Evolutionary conservation across 2,113 vertebrate genomes (phyloP).

Genomic region (Sinocyclocheilus anshuiensis): DNA sequence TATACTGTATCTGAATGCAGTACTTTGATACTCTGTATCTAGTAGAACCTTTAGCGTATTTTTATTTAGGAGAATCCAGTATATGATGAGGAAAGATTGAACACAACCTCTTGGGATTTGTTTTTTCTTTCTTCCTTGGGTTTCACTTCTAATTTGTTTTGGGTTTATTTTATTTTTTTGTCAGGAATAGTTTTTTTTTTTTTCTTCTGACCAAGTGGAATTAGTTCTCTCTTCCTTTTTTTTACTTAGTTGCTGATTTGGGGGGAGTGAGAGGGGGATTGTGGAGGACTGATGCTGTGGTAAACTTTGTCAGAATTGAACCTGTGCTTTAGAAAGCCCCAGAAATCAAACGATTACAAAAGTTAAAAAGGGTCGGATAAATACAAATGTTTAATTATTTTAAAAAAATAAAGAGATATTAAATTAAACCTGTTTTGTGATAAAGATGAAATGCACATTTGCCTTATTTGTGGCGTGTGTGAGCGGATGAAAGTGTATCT

Average conservation of each 20-base stretch:
- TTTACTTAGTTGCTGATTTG: slow-evolving; percentile 60
- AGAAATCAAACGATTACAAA: slow-evolving; percentile 67
- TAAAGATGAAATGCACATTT: slow-evolving; percentile 67
- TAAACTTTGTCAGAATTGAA: slow-evolving; percentile 62
- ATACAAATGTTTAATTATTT: slow-evolving; percentile 86
- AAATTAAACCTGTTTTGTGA: slow-evolving; percentile 85
- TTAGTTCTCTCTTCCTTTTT: slow-evolving; percentile 68
- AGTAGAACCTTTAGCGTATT: slow-evolving; percentile 76
- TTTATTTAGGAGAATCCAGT: slow-evolving; percentile 76
- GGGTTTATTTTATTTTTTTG: slow-evolving; percentile 45
- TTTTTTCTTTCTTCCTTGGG: slow-evolving; percentile 48
- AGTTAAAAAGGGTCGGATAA: slow-evolving; percentile 75
- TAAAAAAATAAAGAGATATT: slow-evolving; percentile 85
- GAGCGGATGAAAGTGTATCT: neutral
- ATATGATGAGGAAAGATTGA: slow-evolving; percentile 78
- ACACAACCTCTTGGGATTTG: slow-evolving; percentile 74
- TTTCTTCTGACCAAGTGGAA: slow-evolving; percentile 57
- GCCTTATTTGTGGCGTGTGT: slow-evolving; percentile 49
- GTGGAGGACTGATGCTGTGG: slow-evolving; percentile 46
- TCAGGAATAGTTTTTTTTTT: slow-evolving; percentile 59
- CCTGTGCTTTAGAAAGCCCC: slow-evolving; percentile 70
- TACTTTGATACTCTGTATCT: slow-evolving; percentile 78
- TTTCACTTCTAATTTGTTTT: slow-evolving; percentile 55
- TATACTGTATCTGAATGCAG: slow-evolving; percentile 80
- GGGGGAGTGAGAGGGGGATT: slow-evolving; percentile 19